Percentiles rank a stretch among this genome's conserved stretches.
Conservation (phyloP, 2,797 vertebrate genomes). For the Merluccius polli region DNA sequence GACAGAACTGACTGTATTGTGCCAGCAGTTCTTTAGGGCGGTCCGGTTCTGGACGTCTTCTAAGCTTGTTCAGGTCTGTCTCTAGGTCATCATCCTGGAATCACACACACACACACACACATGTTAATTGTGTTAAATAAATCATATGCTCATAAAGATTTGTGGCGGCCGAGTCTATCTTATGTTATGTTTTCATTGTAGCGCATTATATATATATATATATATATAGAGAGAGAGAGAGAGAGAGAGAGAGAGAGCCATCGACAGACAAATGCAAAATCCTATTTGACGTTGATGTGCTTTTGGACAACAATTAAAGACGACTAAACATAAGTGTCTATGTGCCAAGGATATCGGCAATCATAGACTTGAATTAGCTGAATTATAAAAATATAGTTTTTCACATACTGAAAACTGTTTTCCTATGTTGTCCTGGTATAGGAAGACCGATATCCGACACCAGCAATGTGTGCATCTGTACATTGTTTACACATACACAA, state of each 20-base stretch:
- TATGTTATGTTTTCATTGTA: too few species aligned
- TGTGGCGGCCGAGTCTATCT: too few species aligned
- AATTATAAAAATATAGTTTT: too few species aligned
- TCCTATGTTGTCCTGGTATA: neutral
- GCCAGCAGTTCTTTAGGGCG: slow-evolving; percentile 68
- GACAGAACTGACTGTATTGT: slow-evolving; percentile 74
- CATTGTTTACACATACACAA: neutral
- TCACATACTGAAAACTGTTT: too few species aligned
- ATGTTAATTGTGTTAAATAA: neutral
- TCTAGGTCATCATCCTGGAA: slow-evolving; percentile 83
- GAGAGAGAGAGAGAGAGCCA: too few species aligned
- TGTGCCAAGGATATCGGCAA: neutral
- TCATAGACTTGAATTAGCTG: neutral
- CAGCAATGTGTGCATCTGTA: neutral
- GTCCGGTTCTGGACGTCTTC: slow-evolving; percentile 65
- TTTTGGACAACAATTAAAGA: neutral
- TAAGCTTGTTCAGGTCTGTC: slow-evolving; percentile 76
- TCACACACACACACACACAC: neutral
- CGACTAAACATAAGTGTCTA: neutral
- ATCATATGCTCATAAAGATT: neutral
- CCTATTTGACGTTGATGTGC: neutral
- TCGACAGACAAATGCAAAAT: too few species aligned
- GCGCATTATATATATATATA: too few species aligned
- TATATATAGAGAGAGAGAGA: too few species aligned
- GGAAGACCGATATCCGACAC: neutral